phyloP scores from a whole-genome alignment of 2,888 invertebrate species.

The Patella ulyssiponensis region DNA sequence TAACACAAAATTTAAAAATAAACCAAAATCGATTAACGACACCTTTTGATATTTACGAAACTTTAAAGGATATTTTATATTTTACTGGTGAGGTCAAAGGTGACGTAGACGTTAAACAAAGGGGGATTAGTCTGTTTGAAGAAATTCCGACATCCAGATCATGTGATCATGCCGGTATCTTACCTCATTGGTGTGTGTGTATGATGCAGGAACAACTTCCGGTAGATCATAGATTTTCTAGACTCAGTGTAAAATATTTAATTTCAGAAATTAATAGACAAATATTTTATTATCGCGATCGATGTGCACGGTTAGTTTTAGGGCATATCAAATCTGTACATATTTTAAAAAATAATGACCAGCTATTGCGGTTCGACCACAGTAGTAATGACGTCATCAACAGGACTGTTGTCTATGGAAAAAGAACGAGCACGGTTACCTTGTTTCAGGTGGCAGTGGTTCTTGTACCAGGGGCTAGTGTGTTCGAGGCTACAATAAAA shows the following conservation, averaged over 20 bases:
- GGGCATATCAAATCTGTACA: slow-evolving; percentile 80
- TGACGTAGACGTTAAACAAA: slow-evolving; percentile 24
- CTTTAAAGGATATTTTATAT: slow-evolving; percentile 79
- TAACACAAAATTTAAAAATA: slow-evolving; percentile 78
- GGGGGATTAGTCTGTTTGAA: slow-evolving; percentile 80
- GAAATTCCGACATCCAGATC: slow-evolving; percentile 82
- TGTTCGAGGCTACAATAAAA: slow-evolving; percentile 87
- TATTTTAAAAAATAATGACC: slow-evolving; percentile 45
- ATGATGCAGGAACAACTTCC: slow-evolving; percentile 40
- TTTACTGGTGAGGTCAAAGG: slow-evolving; percentile 39
- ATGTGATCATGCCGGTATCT: slow-evolving; percentile 84
- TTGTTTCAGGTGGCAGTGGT: slow-evolving; percentile 77
- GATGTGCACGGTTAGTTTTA: slow-evolving; percentile 75
- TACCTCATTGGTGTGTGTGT: slow-evolving; percentile 76
- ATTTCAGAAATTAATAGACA: slow-evolving; percentile 80
- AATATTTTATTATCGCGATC: slow-evolving; percentile 70
- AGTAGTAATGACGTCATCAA: slow-evolving; percentile 69
- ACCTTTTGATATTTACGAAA: slow-evolving; percentile 88
- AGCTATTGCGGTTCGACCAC: slow-evolving; percentile 44
- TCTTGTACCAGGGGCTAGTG: slow-evolving; percentile 80
- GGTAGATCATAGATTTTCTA: slow-evolving; percentile 74
- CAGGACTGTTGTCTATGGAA: slow-evolving; percentile 43
- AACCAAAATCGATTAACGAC: slow-evolving; percentile 83
- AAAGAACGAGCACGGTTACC: slow-evolving; percentile 40
- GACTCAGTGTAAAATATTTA: slow-evolving; percentile 77